A percentile compares a stretch with the other conserved stretches of the same genome.
These are phyloP conservation scores for Cardiocondyla obscurior DNA, from an alignment of 1,140 invertebrate species.

Conservation along the genomic window DNA sequence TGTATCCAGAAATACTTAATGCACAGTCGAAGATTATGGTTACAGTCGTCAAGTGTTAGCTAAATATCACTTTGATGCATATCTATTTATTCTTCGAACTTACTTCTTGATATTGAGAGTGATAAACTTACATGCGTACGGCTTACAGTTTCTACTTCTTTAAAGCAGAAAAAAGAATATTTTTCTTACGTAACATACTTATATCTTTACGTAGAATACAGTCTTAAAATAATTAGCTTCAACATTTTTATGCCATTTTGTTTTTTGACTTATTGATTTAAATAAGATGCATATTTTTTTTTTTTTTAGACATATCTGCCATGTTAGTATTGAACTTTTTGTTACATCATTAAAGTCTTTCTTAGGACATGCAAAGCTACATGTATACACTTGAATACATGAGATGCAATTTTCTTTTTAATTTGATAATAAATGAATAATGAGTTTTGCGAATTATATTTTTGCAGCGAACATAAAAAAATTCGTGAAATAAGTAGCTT, in stretches of 20 bases:
- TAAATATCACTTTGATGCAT: conserved; percentile 33
- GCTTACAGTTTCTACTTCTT: conserved; percentile 28
- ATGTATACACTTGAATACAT: neutral
- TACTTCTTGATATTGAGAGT: conserved; percentile 20
- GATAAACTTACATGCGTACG: conserved; percentile 17
- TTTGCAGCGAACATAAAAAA: neutral
- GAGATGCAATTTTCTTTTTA: neutral
- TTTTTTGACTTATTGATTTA: conserved; percentile 33
- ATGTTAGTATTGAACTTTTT: neutral
- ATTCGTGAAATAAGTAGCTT: neutral
- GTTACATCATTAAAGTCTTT: conserved; percentile 7
- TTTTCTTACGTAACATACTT: conserved; percentile 23
- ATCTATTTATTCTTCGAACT: conserved; percentile 50
- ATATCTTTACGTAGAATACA: neutral
- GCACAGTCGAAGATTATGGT: neutral
- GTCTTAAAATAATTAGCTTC: conserved; percentile 2
- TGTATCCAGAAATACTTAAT: conserved; percentile 1
- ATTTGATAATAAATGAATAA: neutral
- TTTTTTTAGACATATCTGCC: neutral
- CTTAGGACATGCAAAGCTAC: neutral
- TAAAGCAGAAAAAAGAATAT: neutral
- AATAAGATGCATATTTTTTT: neutral
- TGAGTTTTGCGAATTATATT: neutral
- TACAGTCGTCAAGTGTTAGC: conserved; percentile 15
- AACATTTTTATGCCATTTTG: conserved; percentile 29